A percentile compares a stretch with the other conserved stretches of the same genome.
Conservation (phyloP, 2,888 invertebrate genomes). For the Synanthedon formicaeformis region DNA sequence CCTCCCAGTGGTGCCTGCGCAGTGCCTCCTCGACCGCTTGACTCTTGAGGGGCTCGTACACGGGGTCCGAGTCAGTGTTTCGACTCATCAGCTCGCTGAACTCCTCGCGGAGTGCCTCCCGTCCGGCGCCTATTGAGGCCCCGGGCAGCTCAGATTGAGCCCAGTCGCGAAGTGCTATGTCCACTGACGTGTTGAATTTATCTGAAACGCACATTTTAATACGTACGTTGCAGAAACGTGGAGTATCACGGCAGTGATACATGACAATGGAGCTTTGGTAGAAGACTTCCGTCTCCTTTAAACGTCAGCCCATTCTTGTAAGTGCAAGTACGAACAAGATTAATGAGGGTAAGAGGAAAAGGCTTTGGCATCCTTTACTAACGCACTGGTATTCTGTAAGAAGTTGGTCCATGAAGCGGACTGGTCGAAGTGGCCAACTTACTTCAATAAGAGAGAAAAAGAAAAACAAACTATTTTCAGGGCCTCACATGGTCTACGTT, state of each 20-base stretch:
- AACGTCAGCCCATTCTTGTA: not conserved
- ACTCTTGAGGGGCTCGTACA: slow-evolving; percentile 90
- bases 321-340: no score
- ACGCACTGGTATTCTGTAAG: no score
- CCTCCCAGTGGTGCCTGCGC: slow-evolving; percentile 92
- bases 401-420: no score
- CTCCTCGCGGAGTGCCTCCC: slow-evolving; percentile 77
- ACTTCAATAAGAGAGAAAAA: no score
- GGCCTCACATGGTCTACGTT: no score
- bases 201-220: slow-evolving; percentile 47
- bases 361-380: no score
- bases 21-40: slow-evolving; percentile 91
- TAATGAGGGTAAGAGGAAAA: no score
- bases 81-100: slow-evolving; percentile 35
- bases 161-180: slow-evolving; percentile 97
- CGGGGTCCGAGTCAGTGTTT: slow-evolving; percentile 76
- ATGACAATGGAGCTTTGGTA: no score
- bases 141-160: slow-evolving; percentile 90
- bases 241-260: no score
- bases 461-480: no score
- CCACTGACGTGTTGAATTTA: slow-evolving; percentile 88
- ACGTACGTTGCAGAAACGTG: no score
- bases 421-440: no score
- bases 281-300: not conserved
- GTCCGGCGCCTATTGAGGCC: slow-evolving; percentile 71